Evolutionary conservation across 2,797 vertebrate species (phyloP).

Genomic region (Limnodromus scolopaceus): DNA sequence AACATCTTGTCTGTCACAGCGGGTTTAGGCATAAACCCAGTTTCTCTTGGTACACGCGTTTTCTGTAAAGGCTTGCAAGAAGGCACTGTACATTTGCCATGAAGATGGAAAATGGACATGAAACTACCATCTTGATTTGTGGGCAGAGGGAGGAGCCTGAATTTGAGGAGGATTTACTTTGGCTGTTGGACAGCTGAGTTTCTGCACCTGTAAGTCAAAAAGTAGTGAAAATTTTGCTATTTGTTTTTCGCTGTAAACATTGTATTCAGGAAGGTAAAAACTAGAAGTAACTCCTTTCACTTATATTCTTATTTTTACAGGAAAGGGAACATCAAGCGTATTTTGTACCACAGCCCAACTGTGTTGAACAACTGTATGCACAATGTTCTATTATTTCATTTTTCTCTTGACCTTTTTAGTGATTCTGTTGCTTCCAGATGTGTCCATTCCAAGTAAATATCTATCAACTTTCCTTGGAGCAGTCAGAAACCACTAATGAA

Average conservation of each 20-base stretch:
- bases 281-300: neutral
- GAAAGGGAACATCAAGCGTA: neutral
- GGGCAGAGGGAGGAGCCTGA: neutral
- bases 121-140: neutral
- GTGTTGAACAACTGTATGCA: neutral
- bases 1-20: neutral
- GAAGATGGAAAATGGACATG: neutral
- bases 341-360: neutral
- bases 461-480: conserved; percentile 3
- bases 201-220: neutral
- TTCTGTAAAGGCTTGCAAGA: neutral
- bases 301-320: neutral
- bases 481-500: conserved; percentile 16
- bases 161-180: neutral
- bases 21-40: neutral
- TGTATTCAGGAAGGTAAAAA: neutral
- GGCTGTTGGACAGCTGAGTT: neutral
- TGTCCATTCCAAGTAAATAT: neutral
- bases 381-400: neutral
- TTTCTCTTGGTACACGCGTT: neutral
- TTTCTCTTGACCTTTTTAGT: neutral
- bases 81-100: neutral
- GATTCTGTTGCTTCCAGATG: conserved; percentile 3
- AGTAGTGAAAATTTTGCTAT: neutral
- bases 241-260: neutral